phyloP scores from a whole-genome alignment of 2,113 vertebrate genomes.

The Phaetusa simplex region DNA sequence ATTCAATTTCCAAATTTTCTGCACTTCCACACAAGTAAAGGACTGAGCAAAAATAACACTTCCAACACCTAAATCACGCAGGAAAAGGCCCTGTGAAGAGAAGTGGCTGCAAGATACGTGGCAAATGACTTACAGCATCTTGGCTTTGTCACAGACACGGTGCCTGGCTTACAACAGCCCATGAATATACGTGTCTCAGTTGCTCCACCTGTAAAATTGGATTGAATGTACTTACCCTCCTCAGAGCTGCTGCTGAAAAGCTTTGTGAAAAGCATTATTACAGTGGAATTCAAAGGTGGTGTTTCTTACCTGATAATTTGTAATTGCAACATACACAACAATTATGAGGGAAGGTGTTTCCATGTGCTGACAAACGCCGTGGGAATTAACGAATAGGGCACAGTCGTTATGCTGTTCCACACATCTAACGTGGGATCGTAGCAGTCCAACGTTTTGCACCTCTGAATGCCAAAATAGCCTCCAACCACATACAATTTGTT shows the following conservation, averaged over 20 bases:
- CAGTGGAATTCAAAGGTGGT: background rate
- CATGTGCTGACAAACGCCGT: conserved; percentile 85
- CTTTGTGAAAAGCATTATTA: background rate
- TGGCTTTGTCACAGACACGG: background rate
- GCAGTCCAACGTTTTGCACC: conserved; percentile 84
- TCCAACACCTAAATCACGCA: background rate
- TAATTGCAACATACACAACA: background rate
- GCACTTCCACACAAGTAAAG: background rate
- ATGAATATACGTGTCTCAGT: rapidly evolving
- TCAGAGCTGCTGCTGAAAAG: background rate
- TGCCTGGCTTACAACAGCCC: background rate
- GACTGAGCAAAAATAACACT: background rate
- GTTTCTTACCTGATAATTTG: conserved; percentile 69
- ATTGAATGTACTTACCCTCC: background rate
- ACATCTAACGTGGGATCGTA: conserved; percentile 80
- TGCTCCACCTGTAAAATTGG: background rate
- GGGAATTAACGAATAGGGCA: conserved; percentile 82
- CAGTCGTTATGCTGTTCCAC: conserved; percentile 85
- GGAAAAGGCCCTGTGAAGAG: background rate
- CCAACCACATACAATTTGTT: conserved; percentile 85
- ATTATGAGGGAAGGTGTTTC: conserved; percentile 84
- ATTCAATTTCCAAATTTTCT: background rate
- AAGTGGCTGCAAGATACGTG: rapidly evolving
- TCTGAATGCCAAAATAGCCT: conserved; percentile 84
- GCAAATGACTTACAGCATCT: background rate